Evolutionary conservation across 1,140 invertebrate species (phyloP), one percentile per base, ranked within the genome.

Genomic region (Aphelinus atriplicis): DNA sequence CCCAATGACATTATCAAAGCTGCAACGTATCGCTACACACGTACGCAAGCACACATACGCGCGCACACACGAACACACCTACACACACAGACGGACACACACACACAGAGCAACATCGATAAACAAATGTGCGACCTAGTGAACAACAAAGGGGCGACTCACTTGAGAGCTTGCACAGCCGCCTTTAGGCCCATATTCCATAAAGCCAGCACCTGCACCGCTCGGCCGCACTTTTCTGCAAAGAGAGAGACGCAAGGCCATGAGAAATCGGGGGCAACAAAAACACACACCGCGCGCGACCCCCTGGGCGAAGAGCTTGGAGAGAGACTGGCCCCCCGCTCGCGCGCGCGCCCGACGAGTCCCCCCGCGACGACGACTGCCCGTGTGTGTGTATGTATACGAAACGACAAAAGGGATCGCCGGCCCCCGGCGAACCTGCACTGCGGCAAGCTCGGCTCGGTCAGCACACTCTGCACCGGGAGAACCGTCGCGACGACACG

Each of bases 141-240:
- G 57, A 53, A 53, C 56, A 51, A 51, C 2, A 26, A 26, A 26
- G 26, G 26, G 26, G 26, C 26, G 26, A 86, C 87, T 88, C 86
- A 93, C 92, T 92, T 92, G 77, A 93, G 86, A 84, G 92, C 90
- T 88, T 93, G 91, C 78, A 92, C 90, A 82, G 92, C 92, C 81
- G 92, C 91, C 84, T 92, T 93, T 85, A 92, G 87, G 82, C 91
- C 91, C 92, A 93, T 93, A 85, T 87, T 91, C 80, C 76, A 77
- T 73, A 61, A 67, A 80, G 71, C 79, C 78, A 74, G 72, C 78
- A 62, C 68, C 79, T 73, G 48, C n/a, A 70, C 48, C 68, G 43
- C 55, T 55, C 65, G 47, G 7, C 64, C 70, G 7, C 64, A 73
- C 66, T 77, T 63, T 64, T 64, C 78, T 78, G 66, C n/a, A 3